Conservation (phyloP, 1,140 invertebrate genomes). For the Penaeus japonicus region DNA sequence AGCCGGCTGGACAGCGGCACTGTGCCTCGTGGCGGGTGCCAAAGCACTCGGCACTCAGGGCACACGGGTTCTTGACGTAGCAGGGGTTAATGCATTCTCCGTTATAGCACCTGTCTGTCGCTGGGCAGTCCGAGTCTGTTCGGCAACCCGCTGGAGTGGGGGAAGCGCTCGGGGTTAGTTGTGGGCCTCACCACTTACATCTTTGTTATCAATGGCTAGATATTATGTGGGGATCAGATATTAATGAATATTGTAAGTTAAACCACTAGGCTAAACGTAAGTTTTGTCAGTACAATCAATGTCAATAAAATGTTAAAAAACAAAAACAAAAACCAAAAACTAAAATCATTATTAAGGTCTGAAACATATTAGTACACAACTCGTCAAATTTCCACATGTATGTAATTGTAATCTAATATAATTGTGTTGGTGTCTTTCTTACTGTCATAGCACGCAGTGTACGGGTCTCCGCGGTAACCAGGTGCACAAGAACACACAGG, state of each 20-base stretch:
- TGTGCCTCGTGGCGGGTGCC: constrained; percentile 77
- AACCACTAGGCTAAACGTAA: too few species aligned
- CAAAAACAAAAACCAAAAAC: too few species aligned
- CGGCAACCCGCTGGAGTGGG: constrained; percentile 66
- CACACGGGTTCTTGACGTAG: constrained; percentile 72
- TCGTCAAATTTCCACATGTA: too few species aligned
- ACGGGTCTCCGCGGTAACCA: constrained; percentile 62
- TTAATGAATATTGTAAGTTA: too few species aligned
- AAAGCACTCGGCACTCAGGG: constrained; percentile 79
- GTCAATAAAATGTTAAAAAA: too few species aligned
- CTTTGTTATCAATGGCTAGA: too few species aligned
- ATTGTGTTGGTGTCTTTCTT: constrained; percentile 35
- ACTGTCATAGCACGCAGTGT: constrained; percentile 56
- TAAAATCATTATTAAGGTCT: too few species aligned
- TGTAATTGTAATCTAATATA: too few species aligned
- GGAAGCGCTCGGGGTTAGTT: not conserved
- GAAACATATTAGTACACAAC: too few species aligned
- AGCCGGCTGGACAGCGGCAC: constrained; percentile 81
- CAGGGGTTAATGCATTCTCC: constrained; percentile 55
- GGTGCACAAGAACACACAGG: constrained; percentile 62
- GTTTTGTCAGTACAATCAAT: too few species aligned
- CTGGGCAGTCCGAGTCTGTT: constrained; percentile 60
- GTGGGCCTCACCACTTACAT: too few species aligned
- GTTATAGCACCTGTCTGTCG: constrained; percentile 51
- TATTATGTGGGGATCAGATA: too few species aligned